These are phyloP conservation scores for Lepilemur ruficaudatus DNA, from an alignment of 2,797 vertebrate genomes.

Conservation along the genomic window DNA sequence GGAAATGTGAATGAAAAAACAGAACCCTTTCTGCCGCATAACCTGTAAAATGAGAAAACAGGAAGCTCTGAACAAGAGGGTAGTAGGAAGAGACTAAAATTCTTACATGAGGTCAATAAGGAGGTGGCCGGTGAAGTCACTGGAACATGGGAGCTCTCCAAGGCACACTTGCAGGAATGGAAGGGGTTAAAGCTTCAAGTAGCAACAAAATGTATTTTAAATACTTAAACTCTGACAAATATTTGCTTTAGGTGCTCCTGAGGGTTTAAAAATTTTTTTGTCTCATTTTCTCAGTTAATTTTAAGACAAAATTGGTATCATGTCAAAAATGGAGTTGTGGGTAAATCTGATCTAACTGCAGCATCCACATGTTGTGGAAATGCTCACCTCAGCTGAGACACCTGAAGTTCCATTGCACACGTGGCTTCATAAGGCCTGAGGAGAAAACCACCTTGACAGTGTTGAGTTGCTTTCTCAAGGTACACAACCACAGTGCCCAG, in stretches of 20 bases:
- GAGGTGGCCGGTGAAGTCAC: background rate
- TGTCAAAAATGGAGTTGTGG: constrained; percentile 1
- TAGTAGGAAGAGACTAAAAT: background rate
- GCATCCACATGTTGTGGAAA: background rate
- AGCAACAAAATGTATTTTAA: constrained; percentile 69
- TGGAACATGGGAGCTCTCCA: constrained; percentile 44
- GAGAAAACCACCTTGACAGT: background rate
- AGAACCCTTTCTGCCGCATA: background rate
- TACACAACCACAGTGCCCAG: background rate
- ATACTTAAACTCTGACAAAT: constrained; percentile 78
- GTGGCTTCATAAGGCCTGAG: background rate
- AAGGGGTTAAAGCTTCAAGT: constrained; percentile 80
- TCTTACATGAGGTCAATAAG: background rate
- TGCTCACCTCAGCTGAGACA: background rate
- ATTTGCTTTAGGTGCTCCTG: constrained; percentile 72
- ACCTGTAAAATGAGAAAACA: background rate
- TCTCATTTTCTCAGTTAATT: constrained; percentile 60
- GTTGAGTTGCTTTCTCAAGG: background rate
- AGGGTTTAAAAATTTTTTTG: constrained; percentile 52
- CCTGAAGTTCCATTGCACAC: background rate
- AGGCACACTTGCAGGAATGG: constrained; percentile 76
- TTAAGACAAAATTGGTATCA: constrained; percentile 74
- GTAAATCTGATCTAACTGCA: background rate
- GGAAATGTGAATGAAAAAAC: background rate
- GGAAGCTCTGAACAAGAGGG: background rate